These are phyloP conservation scores for Neostethus bicornis DNA, from an alignment of 2,797 vertebrate genomes.

Conservation along the genomic window DNA sequence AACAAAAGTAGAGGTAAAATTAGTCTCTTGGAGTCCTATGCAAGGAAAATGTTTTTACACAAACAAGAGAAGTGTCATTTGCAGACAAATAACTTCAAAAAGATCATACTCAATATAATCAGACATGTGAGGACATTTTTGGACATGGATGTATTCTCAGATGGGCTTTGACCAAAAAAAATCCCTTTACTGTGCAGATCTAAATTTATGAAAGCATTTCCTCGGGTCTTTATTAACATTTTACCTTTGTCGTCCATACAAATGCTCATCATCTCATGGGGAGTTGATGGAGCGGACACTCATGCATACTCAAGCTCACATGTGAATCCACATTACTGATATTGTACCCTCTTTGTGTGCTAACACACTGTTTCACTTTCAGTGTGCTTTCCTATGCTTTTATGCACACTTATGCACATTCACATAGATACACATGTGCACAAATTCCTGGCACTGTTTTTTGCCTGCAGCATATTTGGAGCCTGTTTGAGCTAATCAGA, in stretches of 20 bases:
- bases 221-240: slow-evolving; percentile 58
- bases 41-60: slow-evolving; percentile 25
- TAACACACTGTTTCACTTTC: not conserved
- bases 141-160: slow-evolving; percentile 19
- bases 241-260: slow-evolving; percentile 42
- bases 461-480: slow-evolving; percentile 36
- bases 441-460: slow-evolving; percentile 20
- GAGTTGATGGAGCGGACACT: slow-evolving; percentile 49
- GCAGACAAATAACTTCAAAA: slow-evolving; percentile 2
- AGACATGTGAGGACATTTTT: slow-evolving; percentile 12
- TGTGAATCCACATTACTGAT: slow-evolving; percentile 4
- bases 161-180: slow-evolving; percentile 15
- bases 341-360: not conserved
- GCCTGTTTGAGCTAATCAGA: slow-evolving; percentile 48
- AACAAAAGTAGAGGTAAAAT: slow-evolving; percentile 51
- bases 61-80: slow-evolving; percentile 33
- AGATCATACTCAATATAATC: slow-evolving; percentile 39
- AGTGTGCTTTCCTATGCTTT: slow-evolving; percentile 6
- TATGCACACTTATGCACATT: not conserved
- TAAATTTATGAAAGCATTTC: slow-evolving; percentile 31
- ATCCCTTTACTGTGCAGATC: slow-evolving; percentile 8
- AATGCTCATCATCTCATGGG: slow-evolving; percentile 40
- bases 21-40: slow-evolving; percentile 41
- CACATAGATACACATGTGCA: not conserved
- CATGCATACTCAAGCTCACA: slow-evolving; percentile 7